These are phyloP conservation scores for Channallabes apus DNA, from an alignment of 2,797 vertebrate species.

Conservation along the genomic window DNA sequence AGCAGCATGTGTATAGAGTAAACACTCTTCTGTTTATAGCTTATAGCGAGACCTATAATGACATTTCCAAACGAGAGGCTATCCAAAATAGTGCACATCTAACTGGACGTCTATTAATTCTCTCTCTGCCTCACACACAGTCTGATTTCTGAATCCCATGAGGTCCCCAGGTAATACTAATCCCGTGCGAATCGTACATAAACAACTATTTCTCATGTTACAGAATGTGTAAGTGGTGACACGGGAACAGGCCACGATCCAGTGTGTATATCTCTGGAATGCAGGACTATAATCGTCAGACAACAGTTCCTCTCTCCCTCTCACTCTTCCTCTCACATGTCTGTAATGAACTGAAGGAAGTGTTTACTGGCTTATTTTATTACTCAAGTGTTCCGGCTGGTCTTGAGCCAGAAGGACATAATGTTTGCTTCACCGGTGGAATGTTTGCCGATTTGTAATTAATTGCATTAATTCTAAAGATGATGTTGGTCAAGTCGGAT, in stretches of 20 bases:
- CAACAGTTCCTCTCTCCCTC: neutral
- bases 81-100: no score
- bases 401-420: neutral
- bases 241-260: slow-evolving; percentile 19
- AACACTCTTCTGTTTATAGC: no score
- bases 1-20: no score
- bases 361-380: neutral
- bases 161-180: no score
- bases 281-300: slow-evolving; percentile 58
- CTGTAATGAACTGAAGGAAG: neutral
- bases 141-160: no score
- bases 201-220: neutral
- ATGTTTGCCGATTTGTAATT: neutral
- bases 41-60: no score
- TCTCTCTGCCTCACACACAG: no score
- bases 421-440: no score
- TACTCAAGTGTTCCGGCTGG: neutral
- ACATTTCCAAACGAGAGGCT: no score
- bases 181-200: no score
- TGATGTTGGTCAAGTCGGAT: neutral
- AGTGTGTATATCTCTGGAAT: slow-evolving; percentile 63
- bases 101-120: no score
- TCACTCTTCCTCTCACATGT: neutral
- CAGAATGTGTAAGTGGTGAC: neutral
- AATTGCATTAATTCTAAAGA: neutral